Base-by-base conservation (phyloP, 2,113 vertebrate genomes). In the Ophthalmolycus amberensis region DNA sequence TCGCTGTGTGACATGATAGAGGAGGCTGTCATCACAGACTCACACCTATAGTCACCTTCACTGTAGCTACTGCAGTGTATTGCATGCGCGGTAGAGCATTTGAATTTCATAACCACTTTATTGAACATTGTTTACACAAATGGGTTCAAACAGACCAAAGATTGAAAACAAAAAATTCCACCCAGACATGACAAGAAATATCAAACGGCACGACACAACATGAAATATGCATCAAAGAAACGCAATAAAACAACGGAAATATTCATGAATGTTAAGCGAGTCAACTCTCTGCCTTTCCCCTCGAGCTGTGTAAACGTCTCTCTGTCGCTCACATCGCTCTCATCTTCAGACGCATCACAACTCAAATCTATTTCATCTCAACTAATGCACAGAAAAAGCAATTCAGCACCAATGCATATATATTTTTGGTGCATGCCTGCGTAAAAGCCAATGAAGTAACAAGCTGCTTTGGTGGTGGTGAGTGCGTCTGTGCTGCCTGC, bases 151-250 rank as follows among this genome's bases (percentile, higher is more conserved):
- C 58, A 29, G 60, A 22, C 25, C 7, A 37, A 52, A 68, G 29
- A 75, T 78, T 37, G 8, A 74, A 77, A 48, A 74, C 64, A 25
- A 50, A 22, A 79, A 58, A 81, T 77, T 65, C 52, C 48, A 25
- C 25, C 25, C 25, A 54, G 48, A 62, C 34, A 11, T 37, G 18
- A 5, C 48, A 56, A 58, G 58, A 76, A 71, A 60, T 25, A 70
- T 20, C n/a, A n/a, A 44, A 65, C n/a, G 14, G 60, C 34, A 52
- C 56, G 59, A 56, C 22, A 22, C 6, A 65, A 56, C 40, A 79
- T 88, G 34, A 89, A 71, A 89, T 71, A 83, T 79, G 68, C 65
- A 79, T 86, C 77, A 81, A 79, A 59, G 27, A 80, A 40, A 56
- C 25, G 20, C 68, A 77, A 77, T 27, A 59, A 52, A 80, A 0